phyloP scores from a whole-genome alignment of 2,113 vertebrate genomes.

The Epinephelus lanceolatus region DNA sequence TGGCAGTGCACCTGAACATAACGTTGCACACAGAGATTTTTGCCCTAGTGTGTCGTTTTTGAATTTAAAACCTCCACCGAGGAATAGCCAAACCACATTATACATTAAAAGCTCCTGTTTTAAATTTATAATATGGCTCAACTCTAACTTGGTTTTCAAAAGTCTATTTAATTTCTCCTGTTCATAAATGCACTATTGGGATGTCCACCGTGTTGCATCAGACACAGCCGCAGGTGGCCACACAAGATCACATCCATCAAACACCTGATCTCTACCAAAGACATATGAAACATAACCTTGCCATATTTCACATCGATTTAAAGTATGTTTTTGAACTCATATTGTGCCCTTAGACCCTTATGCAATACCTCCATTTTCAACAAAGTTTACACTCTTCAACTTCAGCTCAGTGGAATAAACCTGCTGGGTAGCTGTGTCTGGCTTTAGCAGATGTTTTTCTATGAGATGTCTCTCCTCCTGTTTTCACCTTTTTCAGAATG shows the following conservation, averaged over 20 bases:
- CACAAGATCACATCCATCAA: slow-evolving; percentile 75
- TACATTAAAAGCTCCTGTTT: slow-evolving; percentile 31
- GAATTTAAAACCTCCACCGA: slow-evolving; percentile 13
- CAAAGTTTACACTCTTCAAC: slow-evolving; percentile 55
- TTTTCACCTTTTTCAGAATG: neutral
- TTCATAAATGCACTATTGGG: slow-evolving; percentile 65
- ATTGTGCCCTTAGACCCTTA: slow-evolving; percentile 52
- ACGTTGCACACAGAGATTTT: neutral
- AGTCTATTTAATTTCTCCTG: slow-evolving; percentile 58
- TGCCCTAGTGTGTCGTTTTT: neutral
- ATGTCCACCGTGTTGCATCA: slow-evolving; percentile 80
- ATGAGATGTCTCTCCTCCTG: neutral
- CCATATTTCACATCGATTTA: slow-evolving; percentile 73
- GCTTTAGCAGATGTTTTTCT: neutral
- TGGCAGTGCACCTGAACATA: neutral
- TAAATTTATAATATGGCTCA: slow-evolving; percentile 33
- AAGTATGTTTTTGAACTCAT: slow-evolving; percentile 60
- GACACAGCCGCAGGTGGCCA: slow-evolving; percentile 70
- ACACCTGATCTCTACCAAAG: slow-evolving; percentile 71
- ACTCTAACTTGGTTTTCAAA: slow-evolving; percentile 60
- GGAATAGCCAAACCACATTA: slow-evolving; percentile 16
- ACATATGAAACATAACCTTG: slow-evolving; percentile 75
- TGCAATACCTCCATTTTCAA: slow-evolving; percentile 62
- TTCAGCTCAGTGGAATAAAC: slow-evolving; percentile 16
- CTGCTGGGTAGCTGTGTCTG: neutral